A percentile compares a stretch with the other conserved stretches of the same genome.
Conservation (phyloP, 37 sponge, comb jelly and placozoan species). For the Bolinopsis microptera region DNA sequence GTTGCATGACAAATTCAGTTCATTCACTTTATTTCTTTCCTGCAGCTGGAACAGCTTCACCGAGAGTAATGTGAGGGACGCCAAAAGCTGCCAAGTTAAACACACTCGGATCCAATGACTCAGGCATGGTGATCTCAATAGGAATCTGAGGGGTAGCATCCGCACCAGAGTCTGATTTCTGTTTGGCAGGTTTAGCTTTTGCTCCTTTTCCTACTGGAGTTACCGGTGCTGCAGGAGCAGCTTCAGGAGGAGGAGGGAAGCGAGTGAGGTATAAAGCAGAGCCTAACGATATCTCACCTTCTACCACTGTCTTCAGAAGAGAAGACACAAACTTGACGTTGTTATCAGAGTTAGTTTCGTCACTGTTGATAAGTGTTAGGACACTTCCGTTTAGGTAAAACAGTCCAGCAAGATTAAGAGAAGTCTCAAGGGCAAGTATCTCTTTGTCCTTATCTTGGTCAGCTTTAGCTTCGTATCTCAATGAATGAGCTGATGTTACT, state of each 20-base stretch:
- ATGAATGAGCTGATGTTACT: background rate
- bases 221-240: background rate
- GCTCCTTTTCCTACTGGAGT: conserved; percentile 9
- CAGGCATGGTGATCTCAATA: conserved; percentile 14
- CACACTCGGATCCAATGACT: background rate
- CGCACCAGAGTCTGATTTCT: background rate
- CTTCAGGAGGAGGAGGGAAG: conserved; percentile 12
- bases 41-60: background rate
- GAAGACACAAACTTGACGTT: conserved; percentile 19
- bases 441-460: background rate
- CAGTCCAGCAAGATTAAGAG: conserved; percentile 29
- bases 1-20: too few species aligned
- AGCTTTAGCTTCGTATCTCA: background rate
- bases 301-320: background rate
- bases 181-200: conserved; percentile 31
- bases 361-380: background rate
- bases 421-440: background rate
- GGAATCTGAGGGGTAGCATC: background rate
- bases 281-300: background rate
- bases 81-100: conserved; percentile 52
- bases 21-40: conserved; percentile 64
- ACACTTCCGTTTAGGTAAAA: conserved; percentile 46
- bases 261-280: conserved; percentile 26
- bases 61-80: conserved; percentile 17
- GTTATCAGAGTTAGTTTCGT: conserved; percentile 30